Base-by-base conservation (phyloP, 2,797 vertebrate genomes). In the Neopelma chrysocephalum region DNA sequence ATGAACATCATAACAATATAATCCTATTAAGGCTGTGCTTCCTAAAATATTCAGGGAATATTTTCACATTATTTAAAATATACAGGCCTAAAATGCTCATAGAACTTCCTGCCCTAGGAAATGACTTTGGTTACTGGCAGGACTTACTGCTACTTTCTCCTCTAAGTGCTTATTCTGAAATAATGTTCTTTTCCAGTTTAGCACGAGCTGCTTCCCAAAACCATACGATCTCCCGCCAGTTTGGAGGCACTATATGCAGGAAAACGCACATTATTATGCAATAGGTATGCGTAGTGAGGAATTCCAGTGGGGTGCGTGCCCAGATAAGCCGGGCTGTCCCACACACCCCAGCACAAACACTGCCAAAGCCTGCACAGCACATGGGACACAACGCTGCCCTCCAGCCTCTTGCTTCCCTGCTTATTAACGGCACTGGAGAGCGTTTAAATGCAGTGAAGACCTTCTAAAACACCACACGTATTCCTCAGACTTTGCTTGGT, bases 391-490 rank as follows among this genome's bases (percentile, higher is more conserved):
- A 6, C 17, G 0, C 56, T 1, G 43, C 65, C 21, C 32, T 31
- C 38, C 3, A 5, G 20, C 0, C 66, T 51, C 70, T 50, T 1
- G 7, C 23, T 9, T 6, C 32, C 21, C 82, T 7, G 32, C 36
- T 51, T 12, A 3, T 8, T 22, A 4, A 27, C 0, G 36, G 3
- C 57, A 5, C 3, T 0, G 3, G 3, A n/a, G 5, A 51, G 43
- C 50, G 3, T 6, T 32, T 5, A 32, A 27, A 22, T 0, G 0
- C 5, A 23, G 23, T 1, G 2, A 18, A 19, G 18, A 3, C n/a
- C 4, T 23, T 11, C 29, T 5, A 3, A 8, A 43, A 4, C 2
- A 11, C 5, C 51, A 53, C n/a, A 4, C 3, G 3, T 8, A 38
- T 9, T 11, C 40, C 48, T 45, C 48, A 0, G 17, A 1, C 6